phyloP scores from a whole-genome alignment of 2,797 vertebrate species.

The Odontamblyopus lacepedii region DNA sequence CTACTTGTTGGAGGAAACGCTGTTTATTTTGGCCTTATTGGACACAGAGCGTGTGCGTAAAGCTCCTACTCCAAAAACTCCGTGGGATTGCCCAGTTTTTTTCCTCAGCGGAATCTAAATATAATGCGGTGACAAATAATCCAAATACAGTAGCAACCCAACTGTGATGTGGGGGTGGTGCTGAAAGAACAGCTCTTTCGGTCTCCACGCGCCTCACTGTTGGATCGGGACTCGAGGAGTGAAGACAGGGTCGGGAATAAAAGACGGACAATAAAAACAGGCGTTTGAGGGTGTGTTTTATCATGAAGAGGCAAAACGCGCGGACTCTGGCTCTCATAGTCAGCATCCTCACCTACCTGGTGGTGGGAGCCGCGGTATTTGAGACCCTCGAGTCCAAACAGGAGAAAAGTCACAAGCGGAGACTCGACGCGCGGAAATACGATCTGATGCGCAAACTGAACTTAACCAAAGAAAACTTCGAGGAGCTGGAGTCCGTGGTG shows the following conservation, averaged over 20 bases:
- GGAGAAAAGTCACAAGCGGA: conserved; percentile 91
- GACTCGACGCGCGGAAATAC: conserved; percentile 88
- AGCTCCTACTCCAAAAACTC: conserved; percentile 13
- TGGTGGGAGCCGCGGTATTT: conserved; percentile 97
- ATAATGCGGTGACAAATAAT: conserved; percentile 70
- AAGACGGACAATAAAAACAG: background rate
- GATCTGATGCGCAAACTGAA: conserved; percentile 93
- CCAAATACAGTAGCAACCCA: conserved; percentile 75
- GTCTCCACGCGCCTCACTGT: conserved; percentile 53
- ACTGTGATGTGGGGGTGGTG: conserved; percentile 81
- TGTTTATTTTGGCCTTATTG: conserved; percentile 18
- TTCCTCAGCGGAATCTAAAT: conserved; percentile 58
- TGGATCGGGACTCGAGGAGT: conserved; percentile 44
- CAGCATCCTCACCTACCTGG: conserved; percentile 98
- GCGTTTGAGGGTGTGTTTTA: conserved; percentile 8
- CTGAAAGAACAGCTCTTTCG: conserved; percentile 86
- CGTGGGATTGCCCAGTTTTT: conserved; percentile 63
- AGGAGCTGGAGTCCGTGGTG: conserved; percentile 92
- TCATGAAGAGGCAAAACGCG: conserved; percentile 98
- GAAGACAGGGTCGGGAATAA: conserved; percentile 5
- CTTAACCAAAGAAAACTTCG: conserved; percentile 91
- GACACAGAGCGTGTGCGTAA: conserved; percentile 19
- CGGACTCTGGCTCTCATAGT: conserved; percentile 94
- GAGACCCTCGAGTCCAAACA: conserved; percentile 95
- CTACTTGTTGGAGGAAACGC: conserved; percentile 13